Percentiles rank a stretch among this genome's conserved stretches.
These are phyloP conservation scores for Athetis lepigone DNA, from an alignment of 2,888 invertebrate species.

Conservation along the genomic window DNA sequence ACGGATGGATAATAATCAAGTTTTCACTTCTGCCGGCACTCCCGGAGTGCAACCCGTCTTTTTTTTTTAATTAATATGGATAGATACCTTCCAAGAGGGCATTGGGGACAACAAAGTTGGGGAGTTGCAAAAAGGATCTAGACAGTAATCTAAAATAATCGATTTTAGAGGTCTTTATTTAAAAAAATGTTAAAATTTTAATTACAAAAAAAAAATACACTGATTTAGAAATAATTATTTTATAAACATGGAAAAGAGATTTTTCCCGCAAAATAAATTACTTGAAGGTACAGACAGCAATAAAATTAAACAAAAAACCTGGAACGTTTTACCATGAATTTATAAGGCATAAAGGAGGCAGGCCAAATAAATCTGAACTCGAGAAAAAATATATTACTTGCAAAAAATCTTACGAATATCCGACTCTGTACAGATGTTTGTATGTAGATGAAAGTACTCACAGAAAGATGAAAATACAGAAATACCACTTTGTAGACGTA, in stretches of 20 bases:
- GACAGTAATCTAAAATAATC: too few relatives aligned
- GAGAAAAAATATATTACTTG: conserved; percentile 59
- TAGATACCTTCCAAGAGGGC: too few relatives aligned
- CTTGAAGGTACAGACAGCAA: conserved; percentile 18
- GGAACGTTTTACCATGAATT: conserved; percentile 58
- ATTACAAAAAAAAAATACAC: too few relatives aligned
- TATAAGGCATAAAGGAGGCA: conserved; percentile 52
- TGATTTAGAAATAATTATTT: too few relatives aligned
- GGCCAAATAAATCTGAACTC: conserved; percentile 59
- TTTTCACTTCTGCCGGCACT: too few relatives aligned
- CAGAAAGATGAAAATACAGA: conserved; percentile 3
- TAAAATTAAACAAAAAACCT: conserved; percentile 57
- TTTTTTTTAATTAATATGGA: too few relatives aligned
- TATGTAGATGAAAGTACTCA: conserved; percentile 68
- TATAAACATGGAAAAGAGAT: neutral
- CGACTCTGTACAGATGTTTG: conserved; percentile 67
- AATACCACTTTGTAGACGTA: conserved; percentile 1
- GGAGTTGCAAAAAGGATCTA: too few relatives aligned
- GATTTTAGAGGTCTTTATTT: too few relatives aligned
- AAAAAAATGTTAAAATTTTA: too few relatives aligned
- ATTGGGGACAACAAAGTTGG: too few relatives aligned
- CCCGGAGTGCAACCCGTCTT: too few relatives aligned
- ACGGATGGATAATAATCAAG: too few relatives aligned
- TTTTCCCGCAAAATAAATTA: conserved; percentile 1
- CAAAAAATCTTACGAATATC: conserved; percentile 63